Conservation (phyloP, 1,140 invertebrate genomes). For the Lucilia cuprina region DNA sequence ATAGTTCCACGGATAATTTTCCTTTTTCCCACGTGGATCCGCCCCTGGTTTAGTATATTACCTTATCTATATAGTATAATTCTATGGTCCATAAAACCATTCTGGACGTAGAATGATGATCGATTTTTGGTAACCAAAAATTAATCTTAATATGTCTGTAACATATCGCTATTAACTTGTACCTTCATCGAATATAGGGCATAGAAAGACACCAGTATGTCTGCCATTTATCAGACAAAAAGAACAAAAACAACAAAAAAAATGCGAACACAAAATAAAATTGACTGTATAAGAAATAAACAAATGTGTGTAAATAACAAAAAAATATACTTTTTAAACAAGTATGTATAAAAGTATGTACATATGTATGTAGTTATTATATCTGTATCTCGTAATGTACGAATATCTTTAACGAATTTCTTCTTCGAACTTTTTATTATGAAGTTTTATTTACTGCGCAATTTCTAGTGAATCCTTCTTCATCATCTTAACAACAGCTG, state of each 20-base stretch:
- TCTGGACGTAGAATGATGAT: too few relatives aligned
- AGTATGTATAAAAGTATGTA: background rate
- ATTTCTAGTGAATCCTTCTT: slow-evolving; percentile 26
- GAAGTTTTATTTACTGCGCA: slow-evolving; percentile 25
- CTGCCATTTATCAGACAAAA: slow-evolving; percentile 27
- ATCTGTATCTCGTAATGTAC: too few relatives aligned
- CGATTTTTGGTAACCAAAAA: too few relatives aligned
- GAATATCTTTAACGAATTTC: background rate
- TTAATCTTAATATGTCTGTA: too few relatives aligned
- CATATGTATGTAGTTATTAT: background rate
- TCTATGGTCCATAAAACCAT: too few relatives aligned
- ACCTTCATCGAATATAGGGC: background rate
- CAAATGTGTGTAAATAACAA: background rate
- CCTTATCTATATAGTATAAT: too few relatives aligned
- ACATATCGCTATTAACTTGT: too few relatives aligned
- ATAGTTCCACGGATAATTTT: too few relatives aligned
- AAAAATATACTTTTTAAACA: background rate
- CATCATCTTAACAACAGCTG: slow-evolving; percentile 13
- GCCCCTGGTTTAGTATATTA: too few relatives aligned
- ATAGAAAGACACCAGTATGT: slow-evolving; percentile 26
- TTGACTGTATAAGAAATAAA: background rate
- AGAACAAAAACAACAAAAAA: slow-evolving; percentile 2
- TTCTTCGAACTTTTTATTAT: slow-evolving; percentile 26
- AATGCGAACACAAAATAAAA: background rate
- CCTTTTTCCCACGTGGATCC: too few relatives aligned